Evolutionary conservation across 2,797 vertebrate genomes (phyloP).

Genomic region (Parauchenoglanis punctatus): DNA sequence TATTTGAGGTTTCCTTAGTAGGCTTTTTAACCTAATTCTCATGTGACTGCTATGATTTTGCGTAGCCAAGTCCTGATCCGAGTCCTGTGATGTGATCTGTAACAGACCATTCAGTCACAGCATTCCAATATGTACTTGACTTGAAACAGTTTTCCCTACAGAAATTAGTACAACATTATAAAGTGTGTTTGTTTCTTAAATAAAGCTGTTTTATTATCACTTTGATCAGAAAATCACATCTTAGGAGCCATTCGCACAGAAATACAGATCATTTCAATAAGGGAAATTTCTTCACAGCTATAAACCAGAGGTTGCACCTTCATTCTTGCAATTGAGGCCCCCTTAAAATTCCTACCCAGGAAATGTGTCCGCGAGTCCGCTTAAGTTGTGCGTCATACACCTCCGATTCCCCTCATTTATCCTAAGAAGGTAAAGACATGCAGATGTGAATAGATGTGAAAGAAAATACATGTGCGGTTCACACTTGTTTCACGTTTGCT

Average conservation of each 20-base stretch:
- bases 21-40: background rate
- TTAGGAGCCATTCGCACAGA: background rate
- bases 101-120: background rate
- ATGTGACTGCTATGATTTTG: background rate
- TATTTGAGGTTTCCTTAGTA: background rate
- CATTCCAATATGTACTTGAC: background rate
- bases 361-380: background rate
- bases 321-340: background rate
- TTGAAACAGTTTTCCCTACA: background rate
- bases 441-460: background rate
- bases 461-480: background rate
- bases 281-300: background rate
- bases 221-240: background rate
- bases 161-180: background rate
- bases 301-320: background rate
- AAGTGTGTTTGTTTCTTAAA: background rate
- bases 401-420: background rate
- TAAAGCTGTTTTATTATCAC: background rate
- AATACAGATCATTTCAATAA: background rate
- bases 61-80: background rate
- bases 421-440: background rate
- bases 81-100: background rate
- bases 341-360: background rate
- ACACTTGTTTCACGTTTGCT: background rate
- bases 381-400: background rate